These are phyloP conservation scores for Rapana venosa DNA, from an alignment of 2,888 invertebrate species.

Conservation along the genomic window DNA sequence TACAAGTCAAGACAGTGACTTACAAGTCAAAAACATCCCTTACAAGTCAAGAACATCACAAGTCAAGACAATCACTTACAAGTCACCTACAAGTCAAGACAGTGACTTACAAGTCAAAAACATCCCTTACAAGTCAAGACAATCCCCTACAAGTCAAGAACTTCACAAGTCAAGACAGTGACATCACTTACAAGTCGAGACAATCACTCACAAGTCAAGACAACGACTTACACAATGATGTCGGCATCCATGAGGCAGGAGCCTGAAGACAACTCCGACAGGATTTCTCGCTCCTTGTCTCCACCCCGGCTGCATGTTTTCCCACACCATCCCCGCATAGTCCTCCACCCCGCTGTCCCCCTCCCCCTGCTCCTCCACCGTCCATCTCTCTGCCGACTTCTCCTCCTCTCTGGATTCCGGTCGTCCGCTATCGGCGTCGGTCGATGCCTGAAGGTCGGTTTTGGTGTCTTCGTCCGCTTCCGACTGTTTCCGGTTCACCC, in stretches of 20 bases:
- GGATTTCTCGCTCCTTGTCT: conserved; percentile 45
- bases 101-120: conserved; percentile 43
- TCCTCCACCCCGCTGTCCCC: conserved; percentile 21
- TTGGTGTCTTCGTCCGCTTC: neutral
- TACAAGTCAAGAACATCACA: neutral
- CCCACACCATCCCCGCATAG: conserved; percentile 21
- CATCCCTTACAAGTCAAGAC: neutral
- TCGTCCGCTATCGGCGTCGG: neutral
- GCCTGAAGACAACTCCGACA: conserved; percentile 46
- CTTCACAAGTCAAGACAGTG: neutral
- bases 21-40: no score
- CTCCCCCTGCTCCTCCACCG: neutral
- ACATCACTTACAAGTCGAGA: neutral
- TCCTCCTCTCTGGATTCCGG: neutral
- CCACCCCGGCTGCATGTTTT: conserved; percentile 8
- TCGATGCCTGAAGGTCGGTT: neutral
- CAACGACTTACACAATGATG: conserved; percentile 46
- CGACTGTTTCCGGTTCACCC: neutral
- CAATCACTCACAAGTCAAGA: neutral
- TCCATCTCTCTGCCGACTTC: neutral
- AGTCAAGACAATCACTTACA: conserved; percentile 39
- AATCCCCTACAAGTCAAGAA: no score
- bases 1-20: conserved; percentile 39
- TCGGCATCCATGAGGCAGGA: conserved; percentile 52
- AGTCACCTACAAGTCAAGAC: neutral